Evolutionary conservation across 2,888 invertebrate species (phyloP), one percentile per base, ranked within the genome.

Genomic region (Drosophila aldrichi): DNA sequence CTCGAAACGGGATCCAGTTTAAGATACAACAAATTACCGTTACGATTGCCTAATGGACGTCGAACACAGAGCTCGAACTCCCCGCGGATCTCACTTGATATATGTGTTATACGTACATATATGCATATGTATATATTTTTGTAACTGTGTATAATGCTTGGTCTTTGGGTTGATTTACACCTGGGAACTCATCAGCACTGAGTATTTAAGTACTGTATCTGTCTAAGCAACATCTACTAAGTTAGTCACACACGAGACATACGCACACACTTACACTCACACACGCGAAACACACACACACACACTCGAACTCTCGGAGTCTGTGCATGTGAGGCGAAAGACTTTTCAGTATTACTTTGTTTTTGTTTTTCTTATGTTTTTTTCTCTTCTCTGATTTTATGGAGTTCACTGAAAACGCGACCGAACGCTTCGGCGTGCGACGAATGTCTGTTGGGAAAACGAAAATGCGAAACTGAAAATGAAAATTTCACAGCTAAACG

Each of bases 401-500:
- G 29, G 43, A 52, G 55, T 44, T 58, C 40, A 65, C 70, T 52
- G 48, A 67, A 67, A 78, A 78, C 73, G 81, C 88, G 88, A 77
- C 88, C 88, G 81, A 82, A 82, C 82, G 73, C 73, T 74, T 74
- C 64, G 79, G 79, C 86, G 82, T 69, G 64, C 82, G 82, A 88
- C 77, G 74, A 81, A 77, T 82, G 77, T 84, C 84, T 84, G 84
- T 72, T 84, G 82, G 85, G 85, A 85, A 84, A 83, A 67, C 81
- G 73, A 84, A 78, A 74, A 78, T 57, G 57, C 65, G 54, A 77
- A 77, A 78, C 66, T 74, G 66, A 58, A 77, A 82, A 82, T 85
- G 81, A 72, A 84, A 84, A 84, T 79, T 79, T 81, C 70, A 62
- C 49, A 65, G 63, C 67, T 32, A 49, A 36, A 16, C 49, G 22